Percentiles rank a stretch among this genome's conserved stretches.
Conservation (phyloP, 2,113 vertebrate species). For the Oreamnos americanus region DNA sequence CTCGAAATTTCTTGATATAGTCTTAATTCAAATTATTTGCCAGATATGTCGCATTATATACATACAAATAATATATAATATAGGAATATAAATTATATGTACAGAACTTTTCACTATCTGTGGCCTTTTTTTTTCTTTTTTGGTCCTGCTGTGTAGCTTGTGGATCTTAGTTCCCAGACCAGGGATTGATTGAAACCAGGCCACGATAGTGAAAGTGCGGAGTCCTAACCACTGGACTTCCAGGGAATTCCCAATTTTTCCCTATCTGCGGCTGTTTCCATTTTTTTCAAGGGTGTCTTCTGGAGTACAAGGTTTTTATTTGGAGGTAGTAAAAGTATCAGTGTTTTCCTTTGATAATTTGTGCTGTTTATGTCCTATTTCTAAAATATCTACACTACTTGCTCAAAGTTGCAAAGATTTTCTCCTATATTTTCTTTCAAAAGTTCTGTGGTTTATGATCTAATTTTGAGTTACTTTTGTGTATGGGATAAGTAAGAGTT, state of each 20-base stretch:
- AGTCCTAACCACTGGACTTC: neutral
- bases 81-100: neutral
- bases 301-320: neutral
- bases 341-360: neutral
- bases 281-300: neutral
- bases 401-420: neutral
- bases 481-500: neutral
- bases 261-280: neutral
- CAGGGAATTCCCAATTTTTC: neutral
- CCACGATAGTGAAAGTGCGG: neutral
- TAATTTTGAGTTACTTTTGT: neutral
- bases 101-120: neutral
- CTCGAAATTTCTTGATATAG: neutral
- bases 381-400: constrained; percentile 4
- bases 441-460: neutral
- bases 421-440: neutral
- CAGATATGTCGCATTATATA: neutral
- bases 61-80: neutral
- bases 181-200: neutral
- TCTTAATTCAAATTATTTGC: neutral
- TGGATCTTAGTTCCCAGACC: neutral
- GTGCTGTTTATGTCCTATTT: neutral
- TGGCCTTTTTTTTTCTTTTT: neutral
- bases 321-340: neutral
- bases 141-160: no score